Evolutionary conservation across 2,797 vertebrate species (phyloP), one percentile per base, ranked within the genome.

Genomic region (Avahi laniger): DNA sequence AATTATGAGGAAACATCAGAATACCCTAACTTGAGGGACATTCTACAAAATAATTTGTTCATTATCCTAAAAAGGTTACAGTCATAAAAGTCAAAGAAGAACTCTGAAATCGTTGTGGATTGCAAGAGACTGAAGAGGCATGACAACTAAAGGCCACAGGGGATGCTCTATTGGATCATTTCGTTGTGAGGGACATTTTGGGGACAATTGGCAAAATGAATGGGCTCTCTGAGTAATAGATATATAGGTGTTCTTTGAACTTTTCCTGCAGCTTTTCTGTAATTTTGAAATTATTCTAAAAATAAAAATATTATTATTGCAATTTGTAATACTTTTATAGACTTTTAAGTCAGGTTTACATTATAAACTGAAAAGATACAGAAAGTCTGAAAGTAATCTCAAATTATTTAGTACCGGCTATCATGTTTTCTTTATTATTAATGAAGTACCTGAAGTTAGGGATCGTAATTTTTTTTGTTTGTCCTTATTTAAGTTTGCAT

Each of bases 251-350:
- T 46, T 84, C 50, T 80, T 57, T 48, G 41, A 88, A 75, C 12
- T 61, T 12, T 93, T 78, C 59, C 38, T 38, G 13, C 0, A 72
- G 24, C 28, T 79, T 89, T 95, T 70, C 22, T 73, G 28, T 92
- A n/a, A 89, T 79, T 89, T 92, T 89, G 54, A 78, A 94, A 89
- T 50, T 57, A 75, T 93, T 93, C 82, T 15, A 76, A 91, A 87
- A 67, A 3, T 69, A 14, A 78, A 95, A 28, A 43, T 43, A 70
- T 52, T 57, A 75, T 28, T 81, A 28, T 57, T 94, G 48, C 22
- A 85, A 38, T 57, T 12, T 73, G 48, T 70, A 93, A 73, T 67
- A 35, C 12, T 89, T 85, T 10, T 52, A 17, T 48, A 89, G 61
- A 61, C 24, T 93, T 81, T 18, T n/a, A 35, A 33, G 78, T 87